Evolutionary conservation across 2,888 invertebrate species (phyloP).

Genomic region (Itoplectis maculator): DNA sequence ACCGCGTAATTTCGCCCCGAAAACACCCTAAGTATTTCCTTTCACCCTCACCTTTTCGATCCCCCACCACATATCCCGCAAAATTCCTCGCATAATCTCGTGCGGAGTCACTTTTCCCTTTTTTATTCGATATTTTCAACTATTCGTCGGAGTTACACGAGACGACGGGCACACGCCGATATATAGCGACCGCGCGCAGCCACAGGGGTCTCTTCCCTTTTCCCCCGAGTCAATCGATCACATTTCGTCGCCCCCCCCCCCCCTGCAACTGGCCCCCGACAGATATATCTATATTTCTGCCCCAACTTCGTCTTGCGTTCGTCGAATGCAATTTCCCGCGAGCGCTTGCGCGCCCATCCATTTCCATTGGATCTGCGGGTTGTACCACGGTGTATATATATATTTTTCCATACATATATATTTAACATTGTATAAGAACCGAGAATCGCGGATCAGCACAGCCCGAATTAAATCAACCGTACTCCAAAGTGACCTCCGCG

Average conservation of each 20-base stretch:
- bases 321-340: conserved; percentile 16
- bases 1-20: not conserved
- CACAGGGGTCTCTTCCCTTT: not conserved
- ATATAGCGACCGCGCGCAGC: too few species aligned
- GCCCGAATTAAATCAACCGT: conserved; percentile 17
- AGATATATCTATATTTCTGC: conserved; percentile 11
- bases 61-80: not conserved
- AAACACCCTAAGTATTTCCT: not conserved
- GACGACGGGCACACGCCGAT: not conserved
- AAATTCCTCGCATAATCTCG: conserved; percentile 1
- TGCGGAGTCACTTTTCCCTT: too few species aligned
- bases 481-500: not conserved
- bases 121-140: conserved; percentile 13
- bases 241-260: conserved; percentile 21
- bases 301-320: conserved; percentile 2
- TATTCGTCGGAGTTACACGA: conserved; percentile 8
- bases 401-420: not conserved
- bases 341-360: conserved; percentile 26
- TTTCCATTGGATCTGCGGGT: conserved; percentile 15
- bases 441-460: not conserved
- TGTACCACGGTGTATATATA: not conserved
- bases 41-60: too few species aligned
- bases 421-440: not conserved
- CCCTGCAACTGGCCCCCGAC: not conserved
- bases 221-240: conserved; percentile 47